Conservation (phyloP, 2,888 invertebrate species). For the Suillia variegata region DNA sequence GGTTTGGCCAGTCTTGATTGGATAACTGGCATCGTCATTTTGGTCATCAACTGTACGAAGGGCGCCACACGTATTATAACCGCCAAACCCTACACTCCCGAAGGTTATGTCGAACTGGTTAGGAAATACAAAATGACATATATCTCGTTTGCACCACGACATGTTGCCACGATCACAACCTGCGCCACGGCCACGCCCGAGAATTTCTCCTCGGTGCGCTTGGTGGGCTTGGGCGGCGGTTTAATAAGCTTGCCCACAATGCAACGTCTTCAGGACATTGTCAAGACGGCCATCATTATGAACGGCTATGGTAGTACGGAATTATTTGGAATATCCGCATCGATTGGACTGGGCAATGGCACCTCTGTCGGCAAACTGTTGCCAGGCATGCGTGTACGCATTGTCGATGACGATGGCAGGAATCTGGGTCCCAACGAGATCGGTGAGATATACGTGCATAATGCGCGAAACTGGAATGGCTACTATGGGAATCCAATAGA, state of each 20-base stretch:
- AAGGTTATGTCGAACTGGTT: conserved; percentile 38
- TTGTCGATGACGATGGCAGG: conserved; percentile 42
- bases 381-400: conserved; percentile 36
- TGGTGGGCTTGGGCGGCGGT: conserved; percentile 37
- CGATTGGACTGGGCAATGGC: conserved; percentile 26
- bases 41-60: conserved; percentile 28
- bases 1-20: conserved; percentile 42
- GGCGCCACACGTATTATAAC: conserved; percentile 44
- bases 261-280: conserved; percentile 21
- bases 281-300: conserved; percentile 27
- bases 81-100: conserved; percentile 34
- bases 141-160: conserved; percentile 35
- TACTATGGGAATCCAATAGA: conserved; percentile 46
- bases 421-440: conserved; percentile 36
- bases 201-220: conserved; percentile 25
- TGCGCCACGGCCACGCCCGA: conserved; percentile 31
- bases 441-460: conserved; percentile 47
- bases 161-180: conserved; percentile 33
- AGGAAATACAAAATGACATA: conserved; percentile 39
- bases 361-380: conserved; percentile 39
- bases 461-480: conserved; percentile 42
- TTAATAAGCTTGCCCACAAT: conserved; percentile 22
- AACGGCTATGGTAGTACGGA: conserved; percentile 41
- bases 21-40: conserved; percentile 37
- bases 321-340: conserved; percentile 29